Evolutionary conservation across 2,113 vertebrate genomes (phyloP), one percentile per base, ranked within the genome.

Genomic region (Syngnathus floridae): DNA sequence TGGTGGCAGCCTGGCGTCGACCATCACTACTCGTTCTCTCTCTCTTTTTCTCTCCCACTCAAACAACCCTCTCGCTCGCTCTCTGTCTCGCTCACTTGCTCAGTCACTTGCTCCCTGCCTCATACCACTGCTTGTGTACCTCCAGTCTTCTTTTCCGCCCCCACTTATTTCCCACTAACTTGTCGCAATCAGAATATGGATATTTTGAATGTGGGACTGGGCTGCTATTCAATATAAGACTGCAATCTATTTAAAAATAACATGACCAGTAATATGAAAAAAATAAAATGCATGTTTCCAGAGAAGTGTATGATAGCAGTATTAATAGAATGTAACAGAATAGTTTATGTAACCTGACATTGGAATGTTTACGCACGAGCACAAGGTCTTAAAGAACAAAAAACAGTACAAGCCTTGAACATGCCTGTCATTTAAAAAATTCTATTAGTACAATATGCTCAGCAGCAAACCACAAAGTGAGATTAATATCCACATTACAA

Each of bases 1-100:
- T 92, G 91, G 91, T 91, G 91, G 91, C 95, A 95, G 94, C 91
- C 95, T 98, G 94, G 96, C 94, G 94, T 97, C 93, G 95, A 92
- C 91, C 71, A 90, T 92, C 93, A 92, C 94, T 92, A 93, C 94
- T 88, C 84, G 87, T 89, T 89, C 87, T 89, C 89, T 87, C 89
- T 89, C 87, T 82, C 85, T 66, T 52, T 76, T 45, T 75, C 73
- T 71, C 73, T 73, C 80, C 56, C 83, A 72, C 74, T 76, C 74
- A 72, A 77, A 68, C 81, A 74, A 45, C 70, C 78, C 88, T 89
- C 84, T 81, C 84, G 62, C 40, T 72, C 31, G 71, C 72, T 69
- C 48, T 7, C 48, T n/a, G 19, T n/a, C 48, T 51, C 73, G 71
- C 80, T 77, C 85, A 72, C 69, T 73, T 61, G 61, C 82, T 80